phyloP scores from a whole-genome alignment of 2,797 vertebrate genomes.

The Mionectes olivaceus region DNA sequence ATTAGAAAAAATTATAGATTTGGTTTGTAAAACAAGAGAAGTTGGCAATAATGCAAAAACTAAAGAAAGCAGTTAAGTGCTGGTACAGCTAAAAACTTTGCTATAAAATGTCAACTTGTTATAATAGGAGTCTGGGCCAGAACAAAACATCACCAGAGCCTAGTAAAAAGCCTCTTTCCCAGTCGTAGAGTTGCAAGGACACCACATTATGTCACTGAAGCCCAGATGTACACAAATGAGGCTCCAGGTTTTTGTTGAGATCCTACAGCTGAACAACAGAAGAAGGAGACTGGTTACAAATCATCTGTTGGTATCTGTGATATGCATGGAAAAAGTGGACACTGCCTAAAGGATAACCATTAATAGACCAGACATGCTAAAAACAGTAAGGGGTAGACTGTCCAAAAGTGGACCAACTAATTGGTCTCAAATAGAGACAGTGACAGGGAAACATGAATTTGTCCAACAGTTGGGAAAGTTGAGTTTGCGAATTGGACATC shows the following conservation, averaged over 20 bases:
- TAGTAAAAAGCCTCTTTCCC: conserved; percentile 36
- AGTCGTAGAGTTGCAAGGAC: neutral
- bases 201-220: neutral
- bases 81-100: conserved; percentile 38
- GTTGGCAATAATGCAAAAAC: conserved; percentile 54
- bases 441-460: neutral
- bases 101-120: conserved; percentile 33
- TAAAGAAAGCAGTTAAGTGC: conserved; percentile 47
- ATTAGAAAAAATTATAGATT: conserved; percentile 55
- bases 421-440: conserved; percentile 59
- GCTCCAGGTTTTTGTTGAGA: neutral
- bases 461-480: conserved; percentile 40
- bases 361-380: conserved; percentile 53
- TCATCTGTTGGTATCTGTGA: neutral
- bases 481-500: conserved; percentile 49
- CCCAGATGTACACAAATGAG: neutral
- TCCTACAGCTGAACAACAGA: neutral
- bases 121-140: conserved; percentile 32
- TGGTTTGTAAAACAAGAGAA: conserved; percentile 66
- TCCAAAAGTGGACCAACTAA: conserved; percentile 53
- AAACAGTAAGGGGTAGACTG: conserved; percentile 3
- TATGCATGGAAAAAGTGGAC: conserved; percentile 33
- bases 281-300: neutral
- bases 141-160: conserved; percentile 34
- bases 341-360: conserved; percentile 13